Conservation (phyloP, 2,797 vertebrate species). For the Melanotaenia parkinsoni region DNA sequence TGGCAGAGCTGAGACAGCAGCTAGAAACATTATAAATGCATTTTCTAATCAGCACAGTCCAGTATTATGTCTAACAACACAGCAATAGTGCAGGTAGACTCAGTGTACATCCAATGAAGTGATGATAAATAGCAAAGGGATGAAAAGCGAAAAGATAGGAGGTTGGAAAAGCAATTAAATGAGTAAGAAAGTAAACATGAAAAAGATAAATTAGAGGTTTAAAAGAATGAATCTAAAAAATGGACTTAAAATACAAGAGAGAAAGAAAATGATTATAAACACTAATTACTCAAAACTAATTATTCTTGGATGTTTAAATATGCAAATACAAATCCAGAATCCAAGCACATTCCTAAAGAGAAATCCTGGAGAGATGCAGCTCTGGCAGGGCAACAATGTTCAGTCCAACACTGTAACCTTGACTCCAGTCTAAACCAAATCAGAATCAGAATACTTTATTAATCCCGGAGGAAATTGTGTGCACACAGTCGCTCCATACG, state of each 20-base stretch:
- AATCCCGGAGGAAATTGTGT: too few relatives aligned
- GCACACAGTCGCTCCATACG: too few relatives aligned
- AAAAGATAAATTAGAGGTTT: not conserved
- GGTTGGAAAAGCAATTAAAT: not conserved
- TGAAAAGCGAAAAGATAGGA: conserved; percentile 7
- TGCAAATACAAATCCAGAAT: not conserved
- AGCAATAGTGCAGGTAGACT: not conserved
- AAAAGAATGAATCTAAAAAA: conserved; percentile 6
- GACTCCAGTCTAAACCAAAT: not conserved
- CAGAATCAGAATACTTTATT: too few relatives aligned
- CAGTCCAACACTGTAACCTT: not conserved
- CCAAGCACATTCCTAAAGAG: not conserved
- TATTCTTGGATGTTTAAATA: conserved; percentile 5
- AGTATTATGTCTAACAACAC: conserved; percentile 18
- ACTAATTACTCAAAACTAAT: not conserved
- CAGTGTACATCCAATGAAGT: not conserved
- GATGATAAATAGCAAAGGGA: not conserved
- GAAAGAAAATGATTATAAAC: not conserved
- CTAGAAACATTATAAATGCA: conserved; percentile 9
- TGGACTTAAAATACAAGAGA: not conserved
- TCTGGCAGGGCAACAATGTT: not conserved
- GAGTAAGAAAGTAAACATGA: not conserved
- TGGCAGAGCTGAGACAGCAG: conserved; percentile 9
- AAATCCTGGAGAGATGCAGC: not conserved
- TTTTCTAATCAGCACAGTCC: conserved; percentile 5